A percentile compares a stretch with the other conserved stretches of the same genome.
phyloP scores from a whole-genome alignment of 2,888 invertebrate species.

The Seira sanloemensis region DNA sequence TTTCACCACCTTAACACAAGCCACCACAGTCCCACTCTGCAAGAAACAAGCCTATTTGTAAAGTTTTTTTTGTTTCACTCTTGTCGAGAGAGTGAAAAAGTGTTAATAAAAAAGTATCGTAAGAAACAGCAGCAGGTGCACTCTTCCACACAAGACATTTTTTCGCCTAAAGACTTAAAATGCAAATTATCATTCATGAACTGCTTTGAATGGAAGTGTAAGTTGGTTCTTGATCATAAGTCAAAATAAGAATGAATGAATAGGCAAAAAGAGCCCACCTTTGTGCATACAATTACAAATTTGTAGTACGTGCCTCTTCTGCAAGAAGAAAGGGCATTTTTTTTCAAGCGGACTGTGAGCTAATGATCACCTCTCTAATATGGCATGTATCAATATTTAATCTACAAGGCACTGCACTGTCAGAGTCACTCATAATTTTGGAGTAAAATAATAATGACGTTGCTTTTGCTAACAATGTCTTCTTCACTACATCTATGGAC shows the following conservation, averaged over 20 bases:
- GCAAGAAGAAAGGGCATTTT: too few species aligned
- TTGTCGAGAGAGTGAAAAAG: neutral
- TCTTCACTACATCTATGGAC: neutral
- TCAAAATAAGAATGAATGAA: neutral
- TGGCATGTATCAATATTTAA: slow-evolving; percentile 3
- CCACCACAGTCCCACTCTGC: neutral
- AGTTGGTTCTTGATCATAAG: neutral
- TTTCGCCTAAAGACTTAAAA: neutral
- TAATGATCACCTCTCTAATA: slow-evolving; percentile 37
- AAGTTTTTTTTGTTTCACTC: neutral
- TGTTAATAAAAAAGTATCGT: neutral
- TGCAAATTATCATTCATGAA: neutral
- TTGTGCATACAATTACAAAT: neutral
- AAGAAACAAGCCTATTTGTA: neutral
- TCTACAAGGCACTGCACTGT: neutral
- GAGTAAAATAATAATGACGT: neutral
- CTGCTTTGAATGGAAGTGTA: neutral
- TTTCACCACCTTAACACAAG: slow-evolving; percentile 3
- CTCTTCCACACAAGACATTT: neutral
- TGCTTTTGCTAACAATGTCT: neutral
- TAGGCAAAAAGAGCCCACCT: neutral
- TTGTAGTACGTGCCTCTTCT: slow-evolving; percentile 34
- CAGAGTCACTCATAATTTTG: neutral
- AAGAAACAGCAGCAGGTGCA: neutral
- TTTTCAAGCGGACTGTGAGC: slow-evolving; percentile 34